A percentile compares a stretch with the other conserved stretches of the same genome.
phyloP scores from a whole-genome alignment of 1,140 invertebrate genomes.

The Wasmannia auropunctata region DNA sequence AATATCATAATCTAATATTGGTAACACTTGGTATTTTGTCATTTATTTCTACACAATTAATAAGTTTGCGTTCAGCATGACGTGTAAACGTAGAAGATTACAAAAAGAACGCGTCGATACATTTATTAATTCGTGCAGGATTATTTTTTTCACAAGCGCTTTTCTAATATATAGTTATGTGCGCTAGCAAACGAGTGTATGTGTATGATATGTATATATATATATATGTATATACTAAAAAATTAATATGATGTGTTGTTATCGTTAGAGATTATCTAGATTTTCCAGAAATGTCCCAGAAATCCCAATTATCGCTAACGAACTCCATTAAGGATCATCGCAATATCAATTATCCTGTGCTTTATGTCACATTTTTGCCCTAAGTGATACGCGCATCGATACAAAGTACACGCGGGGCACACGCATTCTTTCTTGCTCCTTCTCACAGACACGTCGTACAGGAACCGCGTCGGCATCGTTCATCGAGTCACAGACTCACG shows the following conservation, averaged over 20 bases:
- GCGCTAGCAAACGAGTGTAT: background rate
- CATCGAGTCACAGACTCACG: slow-evolving; percentile 60
- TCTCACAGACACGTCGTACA: slow-evolving; percentile 15
- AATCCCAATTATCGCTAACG: background rate
- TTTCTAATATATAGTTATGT: background rate
- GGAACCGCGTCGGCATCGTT: slow-evolving; percentile 37
- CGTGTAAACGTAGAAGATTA: background rate
- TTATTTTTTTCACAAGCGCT: background rate
- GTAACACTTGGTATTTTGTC: background rate
- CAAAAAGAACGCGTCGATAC: background rate
- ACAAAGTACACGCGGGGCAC: background rate
- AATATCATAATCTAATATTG: background rate
- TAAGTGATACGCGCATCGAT: background rate
- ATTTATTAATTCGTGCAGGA: background rate
- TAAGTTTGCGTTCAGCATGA: background rate
- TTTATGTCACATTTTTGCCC: background rate
- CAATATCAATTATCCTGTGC: background rate
- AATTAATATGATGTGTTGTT: background rate
- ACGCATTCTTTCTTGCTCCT: background rate
- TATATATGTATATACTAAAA: background rate
- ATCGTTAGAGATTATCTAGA: background rate
- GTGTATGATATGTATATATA: too few species aligned
- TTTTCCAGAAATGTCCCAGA: background rate
- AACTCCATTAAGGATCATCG: background rate
- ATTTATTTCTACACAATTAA: background rate